Percentiles rank a stretch among this genome's conserved stretches.
Evolutionary conservation across 64 coral and sea anemone genomes (phyloP).

Genomic region (Porites lutea): DNA sequence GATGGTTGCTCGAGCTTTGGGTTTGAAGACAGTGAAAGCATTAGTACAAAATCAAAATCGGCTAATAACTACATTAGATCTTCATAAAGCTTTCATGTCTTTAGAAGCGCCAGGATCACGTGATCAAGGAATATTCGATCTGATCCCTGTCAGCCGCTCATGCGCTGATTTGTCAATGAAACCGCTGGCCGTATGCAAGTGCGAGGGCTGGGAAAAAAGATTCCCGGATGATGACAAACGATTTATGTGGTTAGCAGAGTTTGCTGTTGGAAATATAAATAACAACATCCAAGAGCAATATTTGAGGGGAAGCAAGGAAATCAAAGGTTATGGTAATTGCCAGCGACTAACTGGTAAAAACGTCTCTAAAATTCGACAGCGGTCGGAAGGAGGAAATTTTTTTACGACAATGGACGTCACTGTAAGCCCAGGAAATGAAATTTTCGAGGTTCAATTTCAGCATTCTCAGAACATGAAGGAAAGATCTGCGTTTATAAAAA

Average conservation of each 20-base stretch:
- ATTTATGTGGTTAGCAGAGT: slow-evolving; percentile 91
- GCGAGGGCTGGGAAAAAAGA: slow-evolving; percentile 75
- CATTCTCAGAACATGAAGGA: slow-evolving; percentile 41
- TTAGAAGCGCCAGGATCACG: background rate
- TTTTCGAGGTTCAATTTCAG: slow-evolving; percentile 86
- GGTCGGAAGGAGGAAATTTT: slow-evolving; percentile 11
- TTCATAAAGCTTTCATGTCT: slow-evolving; percentile 80
- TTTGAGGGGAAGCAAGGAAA: slow-evolving; percentile 27
- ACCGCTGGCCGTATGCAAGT: slow-evolving; percentile 87
- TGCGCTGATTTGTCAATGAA: slow-evolving; percentile 83
- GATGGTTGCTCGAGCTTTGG: slow-evolving; percentile 56
- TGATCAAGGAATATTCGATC: slow-evolving; percentile 71
- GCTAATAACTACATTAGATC: slow-evolving; percentile 79
- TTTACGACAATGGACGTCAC: slow-evolving; percentile 90
- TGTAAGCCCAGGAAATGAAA: slow-evolving; percentile 74
- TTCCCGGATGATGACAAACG: slow-evolving; percentile 79
- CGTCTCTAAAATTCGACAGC: slow-evolving; percentile 82
- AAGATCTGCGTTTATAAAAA: slow-evolving; percentile 29
- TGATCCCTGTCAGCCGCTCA: slow-evolving; percentile 71
- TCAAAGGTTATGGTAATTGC: slow-evolving; percentile 81
- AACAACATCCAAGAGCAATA: slow-evolving; percentile 87
- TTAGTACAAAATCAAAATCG: slow-evolving; percentile 82
- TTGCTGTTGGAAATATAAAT: slow-evolving; percentile 86
- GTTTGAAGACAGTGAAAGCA: slow-evolving; percentile 37
- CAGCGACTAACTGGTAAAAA: slow-evolving; percentile 71